Evolutionary conservation across 2,888 invertebrate genomes (phyloP), one percentile per base, ranked within the genome.

Genomic region (Protophormia terraenovae): DNA sequence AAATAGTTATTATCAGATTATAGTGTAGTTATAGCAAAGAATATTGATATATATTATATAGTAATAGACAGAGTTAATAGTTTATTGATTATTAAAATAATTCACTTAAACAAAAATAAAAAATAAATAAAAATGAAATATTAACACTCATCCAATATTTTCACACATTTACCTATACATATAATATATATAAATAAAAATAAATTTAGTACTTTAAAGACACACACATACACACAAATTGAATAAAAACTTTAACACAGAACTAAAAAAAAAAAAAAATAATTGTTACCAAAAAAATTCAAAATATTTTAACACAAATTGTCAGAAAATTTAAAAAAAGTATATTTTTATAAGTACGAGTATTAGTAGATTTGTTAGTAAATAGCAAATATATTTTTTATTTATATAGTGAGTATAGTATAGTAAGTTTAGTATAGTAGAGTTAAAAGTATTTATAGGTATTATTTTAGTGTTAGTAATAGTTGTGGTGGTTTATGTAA

Each of bases 281-380:
- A 7, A 32, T 7, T 32, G 5, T 32, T 32, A 47, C n/a, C 19
- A 47, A 41, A 53, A 41, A 14, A 55, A 41, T 5, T 22, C 24
- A n/a, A 24, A n/a, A 67, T 8, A 60, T 5, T 29, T 64, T 38
- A 53, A 76, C 22, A 38, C 8, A 47, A 32, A 22, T 60, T 41
- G 4, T 7, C 24, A 72, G 3, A 3, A 66, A 41, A 14, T 58
- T 35, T 35, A 75, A 76, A 47, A 12, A 60, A 32, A 41, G 12
- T 14, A n/a, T 3, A 66, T 35, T 4, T 64, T 16, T 72, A 50
- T 67, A 47, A 27, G 32, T 29, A 29, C 4, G 32, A 27, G 24
- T 50, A 64, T 75, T 53, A 45, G 55, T 64, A 64, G 47, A 27
- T 50, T 45, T 80, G n/a, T 64, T 73, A 73, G 80, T 45, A 66